Evolutionary conservation across 2,113 vertebrate genomes (phyloP), one percentile per base, ranked within the genome.

Genomic region (Vimba vimba): DNA sequence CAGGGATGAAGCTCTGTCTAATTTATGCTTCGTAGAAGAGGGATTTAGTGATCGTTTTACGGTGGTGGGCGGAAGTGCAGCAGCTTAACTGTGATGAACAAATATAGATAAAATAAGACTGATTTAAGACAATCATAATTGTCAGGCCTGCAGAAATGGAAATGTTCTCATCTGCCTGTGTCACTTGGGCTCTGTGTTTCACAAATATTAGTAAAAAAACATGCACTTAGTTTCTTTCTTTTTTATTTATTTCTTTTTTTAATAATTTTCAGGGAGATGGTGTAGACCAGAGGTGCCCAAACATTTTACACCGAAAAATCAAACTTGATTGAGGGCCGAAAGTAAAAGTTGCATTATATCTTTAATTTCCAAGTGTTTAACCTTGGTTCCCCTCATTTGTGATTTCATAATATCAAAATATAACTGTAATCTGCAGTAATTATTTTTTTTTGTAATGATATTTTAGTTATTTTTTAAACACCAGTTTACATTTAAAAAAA

Each of bases 61-160:
- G 27, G 75, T 77, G 47, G 25, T 19, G 74, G 74, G 75, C 2
- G 6, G 17, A 55, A 77, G 74, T 30, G 50, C 25, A 2, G 50
- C 50, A 77, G 50, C 57, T 27, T 33, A 77, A 77, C 75, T 77
- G 75, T 25, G 11, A 73, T 57, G 7, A 30, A 36, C 66, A 55
- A 27, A 77, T 77, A 50, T 33, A 77, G 50, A 77, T 55, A 33
- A 77, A 76, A 76, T 76, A 39, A 69, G 33, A 39, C n/a, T 74
- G 66, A 55, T 33, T 74, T 73, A 76, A 85, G 17, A 84, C 80
- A 71, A 81, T 62, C 88, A 91, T 89, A 90, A 88, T 86, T 57
- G 87, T 87, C 21, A 27, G 45, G 52, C 50, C 76, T 80, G 33
- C 36, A 39, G 50, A 59, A 79, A 45, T 79, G 50, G 50, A 85